These are phyloP conservation scores for Spheniscus humboldti DNA, from an alignment of 2,797 vertebrate species.

Conservation along the genomic window DNA sequence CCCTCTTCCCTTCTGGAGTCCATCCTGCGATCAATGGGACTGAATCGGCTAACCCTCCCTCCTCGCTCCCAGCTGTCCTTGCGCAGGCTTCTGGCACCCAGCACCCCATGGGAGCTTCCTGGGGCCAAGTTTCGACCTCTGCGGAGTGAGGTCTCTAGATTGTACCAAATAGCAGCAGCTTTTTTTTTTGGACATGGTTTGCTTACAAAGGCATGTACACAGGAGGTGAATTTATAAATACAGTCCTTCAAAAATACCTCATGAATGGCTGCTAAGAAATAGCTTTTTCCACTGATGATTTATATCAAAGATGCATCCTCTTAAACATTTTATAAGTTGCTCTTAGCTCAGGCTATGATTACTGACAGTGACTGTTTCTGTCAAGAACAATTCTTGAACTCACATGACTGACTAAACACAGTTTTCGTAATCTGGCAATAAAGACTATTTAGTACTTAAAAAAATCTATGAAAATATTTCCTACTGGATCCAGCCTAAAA, in stretches of 20 bases:
- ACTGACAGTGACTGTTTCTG: neutral
- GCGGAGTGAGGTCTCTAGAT: neutral
- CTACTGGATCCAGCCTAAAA: neutral
- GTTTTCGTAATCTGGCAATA: neutral
- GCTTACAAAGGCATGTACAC: neutral
- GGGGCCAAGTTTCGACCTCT: neutral
- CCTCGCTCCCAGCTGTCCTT: neutral
- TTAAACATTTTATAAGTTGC: neutral
- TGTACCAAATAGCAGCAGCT: neutral
- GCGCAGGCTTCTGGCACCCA: neutral
- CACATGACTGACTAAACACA: neutral
- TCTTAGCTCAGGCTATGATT: neutral
- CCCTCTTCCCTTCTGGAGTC: neutral
- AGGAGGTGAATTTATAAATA: constrained; percentile 26
- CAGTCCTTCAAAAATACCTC: neutral
- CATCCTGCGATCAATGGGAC: neutral
- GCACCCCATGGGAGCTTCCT: neutral
- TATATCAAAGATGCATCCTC: neutral
- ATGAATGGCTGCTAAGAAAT: constrained; percentile 24
- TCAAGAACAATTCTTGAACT: neutral
- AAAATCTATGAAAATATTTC: neutral
- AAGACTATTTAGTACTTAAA: neutral
- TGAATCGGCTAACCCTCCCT: accelerated
- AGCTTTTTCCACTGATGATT: neutral
- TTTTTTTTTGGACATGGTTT: neutral